Conservation (phyloP, 2,797 vertebrate genomes). For the Mormyrops boulengeri region DNA sequence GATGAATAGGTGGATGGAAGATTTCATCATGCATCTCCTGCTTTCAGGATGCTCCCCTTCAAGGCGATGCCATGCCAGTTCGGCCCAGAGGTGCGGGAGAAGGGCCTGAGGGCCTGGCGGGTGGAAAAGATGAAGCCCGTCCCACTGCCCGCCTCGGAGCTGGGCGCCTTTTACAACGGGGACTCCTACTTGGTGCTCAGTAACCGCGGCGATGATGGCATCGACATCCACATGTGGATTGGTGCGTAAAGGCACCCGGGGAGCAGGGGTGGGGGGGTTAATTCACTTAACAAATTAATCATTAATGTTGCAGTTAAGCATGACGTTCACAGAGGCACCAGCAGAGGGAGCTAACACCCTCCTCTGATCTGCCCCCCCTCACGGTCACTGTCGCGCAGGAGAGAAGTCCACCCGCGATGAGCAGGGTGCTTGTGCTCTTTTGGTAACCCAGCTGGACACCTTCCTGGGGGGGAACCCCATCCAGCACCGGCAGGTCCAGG, state of each 20-base stretch:
- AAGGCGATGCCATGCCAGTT: constrained; percentile 29
- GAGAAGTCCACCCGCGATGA: constrained; percentile 77
- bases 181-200: constrained; percentile 66
- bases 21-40: not conserved
- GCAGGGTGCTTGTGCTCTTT: constrained; percentile 76
- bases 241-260: constrained; percentile 38
- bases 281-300: not conserved
- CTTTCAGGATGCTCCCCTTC: constrained; percentile 37
- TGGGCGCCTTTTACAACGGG: constrained; percentile 61
- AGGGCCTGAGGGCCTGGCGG: constrained; percentile 58
- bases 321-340: not conserved
- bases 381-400: constrained; percentile 48
- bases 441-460: constrained; percentile 77
- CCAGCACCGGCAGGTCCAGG: constrained; percentile 79
- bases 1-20: not conserved
- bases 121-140: constrained; percentile 67
- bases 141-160: constrained; percentile 33
- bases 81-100: constrained; percentile 29
- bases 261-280: not conserved
- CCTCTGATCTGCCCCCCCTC: not conserved
- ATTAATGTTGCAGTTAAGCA: not conserved
- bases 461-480: constrained; percentile 73
- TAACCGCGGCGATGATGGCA: constrained; percentile 45
- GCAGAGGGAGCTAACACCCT: not conserved
- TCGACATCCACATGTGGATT: constrained; percentile 65